phyloP scores from a whole-genome alignment of 2,113 vertebrate genomes.

The Silurus meridionalis region DNA sequence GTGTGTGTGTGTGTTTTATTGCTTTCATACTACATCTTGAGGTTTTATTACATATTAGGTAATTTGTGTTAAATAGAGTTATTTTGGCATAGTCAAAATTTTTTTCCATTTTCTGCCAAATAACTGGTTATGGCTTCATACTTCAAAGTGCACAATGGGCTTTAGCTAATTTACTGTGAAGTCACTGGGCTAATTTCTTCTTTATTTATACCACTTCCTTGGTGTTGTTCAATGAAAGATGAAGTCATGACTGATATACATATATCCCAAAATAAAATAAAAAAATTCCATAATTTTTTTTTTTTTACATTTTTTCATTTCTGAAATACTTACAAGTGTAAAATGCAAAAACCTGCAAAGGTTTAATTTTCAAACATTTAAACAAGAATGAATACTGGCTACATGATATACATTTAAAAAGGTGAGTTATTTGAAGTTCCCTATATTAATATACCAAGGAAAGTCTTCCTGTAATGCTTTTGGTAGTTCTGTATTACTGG shows the following conservation, averaged over 20 bases:
- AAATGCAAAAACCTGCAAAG: too few relatives aligned
- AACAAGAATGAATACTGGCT: not conserved
- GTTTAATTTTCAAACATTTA: not conserved
- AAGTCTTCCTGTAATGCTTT: constrained; percentile 66
- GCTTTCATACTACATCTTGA: constrained; percentile 39
- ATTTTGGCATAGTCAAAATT: not conserved
- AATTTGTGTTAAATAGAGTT: not conserved
- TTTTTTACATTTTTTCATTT: not conserved
- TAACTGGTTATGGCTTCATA: constrained; percentile 37
- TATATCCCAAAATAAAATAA: not conserved
- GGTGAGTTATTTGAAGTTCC: not conserved
- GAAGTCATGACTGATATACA: not conserved
- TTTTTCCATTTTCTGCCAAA: not conserved
- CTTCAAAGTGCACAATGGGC: constrained; percentile 32
- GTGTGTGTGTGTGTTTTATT: not conserved
- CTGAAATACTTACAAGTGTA: not conserved
- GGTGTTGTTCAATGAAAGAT: not conserved
- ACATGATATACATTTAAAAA: constrained; percentile 26
- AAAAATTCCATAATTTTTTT: not conserved
- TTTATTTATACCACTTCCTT: constrained; percentile 13
- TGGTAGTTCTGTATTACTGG: constrained; percentile 75
- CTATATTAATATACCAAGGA: not conserved
- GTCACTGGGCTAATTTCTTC: not conserved
- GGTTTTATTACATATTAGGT: constrained; percentile 42
- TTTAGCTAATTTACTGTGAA: constrained; percentile 17